phyloP scores from a whole-genome alignment of 1,140 invertebrate genomes.

The Drosophila erecta region DNA sequence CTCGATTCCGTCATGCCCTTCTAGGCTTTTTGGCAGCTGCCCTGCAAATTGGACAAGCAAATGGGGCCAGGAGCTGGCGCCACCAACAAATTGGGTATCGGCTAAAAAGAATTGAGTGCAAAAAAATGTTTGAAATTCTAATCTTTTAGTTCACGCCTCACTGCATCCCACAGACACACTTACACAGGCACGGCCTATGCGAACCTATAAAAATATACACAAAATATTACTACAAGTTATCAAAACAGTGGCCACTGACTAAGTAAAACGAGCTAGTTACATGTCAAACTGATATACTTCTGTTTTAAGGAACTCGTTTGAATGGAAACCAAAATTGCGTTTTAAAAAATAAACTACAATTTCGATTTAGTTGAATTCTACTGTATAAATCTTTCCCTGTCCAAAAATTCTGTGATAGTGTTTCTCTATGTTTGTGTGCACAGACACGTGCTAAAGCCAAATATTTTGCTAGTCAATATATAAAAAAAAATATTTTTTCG shows the following conservation, averaged over 20 bases:
- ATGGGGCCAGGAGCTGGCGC: slow-evolving; percentile 11
- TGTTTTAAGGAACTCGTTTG: background rate
- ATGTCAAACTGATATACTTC: background rate
- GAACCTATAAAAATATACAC: slow-evolving; percentile 39
- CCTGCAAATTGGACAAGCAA: slow-evolving; percentile 66
- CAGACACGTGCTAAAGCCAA: slow-evolving; percentile 76
- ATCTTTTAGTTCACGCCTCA: slow-evolving; percentile 77
- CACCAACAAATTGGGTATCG: slow-evolving; percentile 43
- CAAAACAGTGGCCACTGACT: slow-evolving; percentile 33
- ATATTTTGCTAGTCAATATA: slow-evolving; percentile 81
- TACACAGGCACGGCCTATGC: slow-evolving; percentile 4
- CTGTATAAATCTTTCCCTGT: slow-evolving; percentile 1
- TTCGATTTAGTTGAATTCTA: background rate
- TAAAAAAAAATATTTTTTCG: slow-evolving; percentile 65
- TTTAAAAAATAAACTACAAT: too few species aligned
- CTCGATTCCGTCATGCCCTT: slow-evolving; percentile 21
- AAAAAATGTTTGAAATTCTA: slow-evolving; percentile 76
- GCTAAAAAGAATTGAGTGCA: slow-evolving; percentile 45
- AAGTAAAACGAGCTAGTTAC: slow-evolving; percentile 4
- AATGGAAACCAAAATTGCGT: background rate
- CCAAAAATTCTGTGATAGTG: slow-evolving; percentile 14
- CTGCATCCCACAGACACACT: slow-evolving; percentile 33
- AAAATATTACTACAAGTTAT: slow-evolving; percentile 16
- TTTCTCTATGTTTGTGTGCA: slow-evolving; percentile 35
- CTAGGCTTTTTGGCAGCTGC: slow-evolving; percentile 62